Evolutionary conservation across 2,888 invertebrate species (phyloP).

Genomic region (Ormia ochracea): DNA sequence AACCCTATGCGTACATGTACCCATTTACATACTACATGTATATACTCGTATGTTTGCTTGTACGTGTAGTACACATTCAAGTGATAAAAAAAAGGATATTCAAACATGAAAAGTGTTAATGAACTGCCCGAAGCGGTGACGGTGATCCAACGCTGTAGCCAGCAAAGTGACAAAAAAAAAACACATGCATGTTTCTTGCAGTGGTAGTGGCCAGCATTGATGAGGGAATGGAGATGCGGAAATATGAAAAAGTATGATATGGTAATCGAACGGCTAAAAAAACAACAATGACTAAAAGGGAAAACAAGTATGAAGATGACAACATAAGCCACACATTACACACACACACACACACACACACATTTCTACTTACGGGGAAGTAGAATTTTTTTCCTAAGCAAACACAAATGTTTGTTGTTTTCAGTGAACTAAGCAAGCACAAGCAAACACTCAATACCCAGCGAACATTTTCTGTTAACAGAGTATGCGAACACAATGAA

Average conservation of each 20-base stretch:
- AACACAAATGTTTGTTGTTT: constrained; percentile 28
- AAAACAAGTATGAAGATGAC: constrained; percentile 25
- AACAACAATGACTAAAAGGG: background rate
- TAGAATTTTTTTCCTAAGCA: background rate
- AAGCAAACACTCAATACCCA: too few relatives aligned
- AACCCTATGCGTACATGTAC: background rate
- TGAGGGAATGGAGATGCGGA: background rate
- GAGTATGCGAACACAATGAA: too few relatives aligned
- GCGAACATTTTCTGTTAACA: too few relatives aligned
- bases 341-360: background rate
- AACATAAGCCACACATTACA: constrained; percentile 4
- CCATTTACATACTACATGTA: background rate
- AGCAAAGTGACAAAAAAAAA: background rate
- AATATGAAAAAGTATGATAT: constrained; percentile 28
- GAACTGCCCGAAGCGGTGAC: constrained; percentile 38
- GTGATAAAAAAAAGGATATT: constrained; percentile 41
- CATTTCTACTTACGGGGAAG: background rate
- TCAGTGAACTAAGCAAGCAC: background rate
- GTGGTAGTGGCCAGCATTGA: background rate
- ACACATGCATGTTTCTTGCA: background rate
- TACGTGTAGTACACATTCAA: background rate
- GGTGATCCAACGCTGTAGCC: constrained; percentile 1
- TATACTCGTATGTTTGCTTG: background rate
- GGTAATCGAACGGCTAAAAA: constrained; percentile 19
- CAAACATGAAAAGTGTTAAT: constrained; percentile 52